These are phyloP conservation scores for Ennomos quercinarius DNA, from an alignment of 2,888 invertebrate species.

Conservation along the genomic window DNA sequence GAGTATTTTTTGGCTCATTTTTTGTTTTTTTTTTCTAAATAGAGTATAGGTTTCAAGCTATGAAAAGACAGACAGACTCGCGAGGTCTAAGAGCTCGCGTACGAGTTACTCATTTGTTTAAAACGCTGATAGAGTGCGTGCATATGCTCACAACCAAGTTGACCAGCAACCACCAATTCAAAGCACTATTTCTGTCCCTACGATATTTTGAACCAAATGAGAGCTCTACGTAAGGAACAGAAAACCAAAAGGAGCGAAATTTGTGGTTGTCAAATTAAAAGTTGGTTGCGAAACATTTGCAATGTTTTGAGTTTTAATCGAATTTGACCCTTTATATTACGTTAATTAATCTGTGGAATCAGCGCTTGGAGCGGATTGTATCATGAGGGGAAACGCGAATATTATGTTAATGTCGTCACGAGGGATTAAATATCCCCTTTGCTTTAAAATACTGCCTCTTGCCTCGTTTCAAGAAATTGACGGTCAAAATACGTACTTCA, in stretches of 20 bases:
- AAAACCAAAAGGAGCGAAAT: slow-evolving; percentile 7
- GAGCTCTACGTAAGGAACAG: background rate
- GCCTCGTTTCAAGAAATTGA: background rate
- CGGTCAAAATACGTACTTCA: too few relatives aligned
- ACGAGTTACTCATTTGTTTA: too few relatives aligned
- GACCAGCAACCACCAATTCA: too few relatives aligned
- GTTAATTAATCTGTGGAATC: slow-evolving; percentile 20
- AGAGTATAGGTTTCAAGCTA: too few relatives aligned
- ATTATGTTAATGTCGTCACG: slow-evolving; percentile 3
- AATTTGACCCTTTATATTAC: slow-evolving; percentile 27
- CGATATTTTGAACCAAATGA: too few relatives aligned
- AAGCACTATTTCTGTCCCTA: too few relatives aligned
- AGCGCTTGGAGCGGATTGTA: slow-evolving; percentile 14
- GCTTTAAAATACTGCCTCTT: background rate
- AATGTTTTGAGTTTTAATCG: slow-evolving; percentile 32
- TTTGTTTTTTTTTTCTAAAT: too few relatives aligned
- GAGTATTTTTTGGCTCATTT: too few relatives aligned
- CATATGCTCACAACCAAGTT: too few relatives aligned
- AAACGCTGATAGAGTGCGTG: too few relatives aligned
- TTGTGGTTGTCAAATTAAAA: slow-evolving; percentile 20
- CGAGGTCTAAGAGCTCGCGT: too few relatives aligned
- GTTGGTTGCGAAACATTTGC: slow-evolving; percentile 26
- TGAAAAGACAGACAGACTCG: too few relatives aligned
- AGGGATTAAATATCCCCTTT: background rate
- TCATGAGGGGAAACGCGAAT: slow-evolving; percentile 1